Conservation (phyloP, 1,140 invertebrate species). For the Pygmarrhopalites habei region DNA sequence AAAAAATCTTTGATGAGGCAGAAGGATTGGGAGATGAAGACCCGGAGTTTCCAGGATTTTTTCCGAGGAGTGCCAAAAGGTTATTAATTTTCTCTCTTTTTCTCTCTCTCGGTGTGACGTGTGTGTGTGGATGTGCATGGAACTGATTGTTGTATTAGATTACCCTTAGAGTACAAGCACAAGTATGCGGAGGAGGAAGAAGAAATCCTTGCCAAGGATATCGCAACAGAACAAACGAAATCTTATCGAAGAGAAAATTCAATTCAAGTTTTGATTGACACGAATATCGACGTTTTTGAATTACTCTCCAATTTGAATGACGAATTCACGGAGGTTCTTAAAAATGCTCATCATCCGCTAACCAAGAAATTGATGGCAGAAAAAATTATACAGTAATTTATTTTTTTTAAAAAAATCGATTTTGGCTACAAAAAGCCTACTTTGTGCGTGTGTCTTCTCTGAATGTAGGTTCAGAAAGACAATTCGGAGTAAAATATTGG, state of each 20-base stretch:
- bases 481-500: slow-evolving; percentile 10
- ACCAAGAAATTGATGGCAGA: slow-evolving; percentile 24
- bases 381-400: slow-evolving; percentile 17
- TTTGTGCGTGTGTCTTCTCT: too few relatives aligned
- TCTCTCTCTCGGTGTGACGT: too few relatives aligned
- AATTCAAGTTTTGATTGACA: slow-evolving; percentile 29
- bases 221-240: slow-evolving; percentile 6
- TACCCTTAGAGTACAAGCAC: slow-evolving; percentile 11
- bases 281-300: slow-evolving; percentile 15
- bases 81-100: too few relatives aligned
- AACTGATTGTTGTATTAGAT: too few relatives aligned
- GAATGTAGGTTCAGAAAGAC: slow-evolving; percentile 12
- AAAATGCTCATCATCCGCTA: slow-evolving; percentile 13
- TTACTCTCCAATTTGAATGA: slow-evolving; percentile 9
- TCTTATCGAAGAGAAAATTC: slow-evolving; percentile 17
- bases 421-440: too few relatives aligned
- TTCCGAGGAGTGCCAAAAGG: slow-evolving; percentile 18
- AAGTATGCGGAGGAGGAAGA: slow-evolving; percentile 25
- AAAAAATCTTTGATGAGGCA: slow-evolving; percentile 3
- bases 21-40: slow-evolving; percentile 16
- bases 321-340: not conserved
- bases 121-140: too few relatives aligned
- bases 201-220: slow-evolving; percentile 19
- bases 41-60: slow-evolving; percentile 30
- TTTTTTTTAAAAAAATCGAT: not conserved